Conservation (phyloP, 2,113 vertebrate genomes). For the Crotophaga sulcirostris region DNA sequence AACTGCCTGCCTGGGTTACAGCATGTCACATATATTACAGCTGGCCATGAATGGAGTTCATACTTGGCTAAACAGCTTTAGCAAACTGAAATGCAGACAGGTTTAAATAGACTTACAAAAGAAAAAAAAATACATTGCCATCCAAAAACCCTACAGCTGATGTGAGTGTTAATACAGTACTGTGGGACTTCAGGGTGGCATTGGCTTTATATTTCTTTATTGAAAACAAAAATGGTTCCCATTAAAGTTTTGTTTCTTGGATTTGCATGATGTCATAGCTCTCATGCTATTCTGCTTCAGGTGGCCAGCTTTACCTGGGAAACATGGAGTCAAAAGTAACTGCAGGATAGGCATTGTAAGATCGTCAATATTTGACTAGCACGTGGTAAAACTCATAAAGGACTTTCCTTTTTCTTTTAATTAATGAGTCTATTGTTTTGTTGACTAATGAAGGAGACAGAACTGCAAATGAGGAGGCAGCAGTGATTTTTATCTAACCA, state of each 20-base stretch:
- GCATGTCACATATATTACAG: neutral
- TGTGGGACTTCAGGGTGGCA: neutral
- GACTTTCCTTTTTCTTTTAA: neutral
- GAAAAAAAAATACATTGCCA: neutral
- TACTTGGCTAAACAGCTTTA: neutral
- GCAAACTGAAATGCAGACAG: neutral
- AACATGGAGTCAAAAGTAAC: neutral
- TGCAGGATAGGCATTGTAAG: neutral
- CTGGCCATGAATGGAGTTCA: neutral
- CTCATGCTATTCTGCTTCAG: neutral
- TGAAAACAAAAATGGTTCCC: neutral
- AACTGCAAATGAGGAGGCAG: neutral
- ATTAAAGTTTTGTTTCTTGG: neutral
- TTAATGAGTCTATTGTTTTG: neutral
- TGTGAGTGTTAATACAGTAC: neutral
- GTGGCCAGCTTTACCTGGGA: neutral
- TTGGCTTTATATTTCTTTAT: neutral
- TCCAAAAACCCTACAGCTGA: constrained; percentile 8
- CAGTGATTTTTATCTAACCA: neutral
- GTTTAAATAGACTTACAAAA: neutral
- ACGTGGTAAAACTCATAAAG: too few species aligned
- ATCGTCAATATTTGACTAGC: neutral
- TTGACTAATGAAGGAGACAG: neutral
- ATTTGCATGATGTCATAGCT: neutral
- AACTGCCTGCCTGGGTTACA: constrained; percentile 1